These are phyloP conservation scores for Tuta absoluta DNA, from an alignment of 2,888 invertebrate genomes.

Conservation along the genomic window DNA sequence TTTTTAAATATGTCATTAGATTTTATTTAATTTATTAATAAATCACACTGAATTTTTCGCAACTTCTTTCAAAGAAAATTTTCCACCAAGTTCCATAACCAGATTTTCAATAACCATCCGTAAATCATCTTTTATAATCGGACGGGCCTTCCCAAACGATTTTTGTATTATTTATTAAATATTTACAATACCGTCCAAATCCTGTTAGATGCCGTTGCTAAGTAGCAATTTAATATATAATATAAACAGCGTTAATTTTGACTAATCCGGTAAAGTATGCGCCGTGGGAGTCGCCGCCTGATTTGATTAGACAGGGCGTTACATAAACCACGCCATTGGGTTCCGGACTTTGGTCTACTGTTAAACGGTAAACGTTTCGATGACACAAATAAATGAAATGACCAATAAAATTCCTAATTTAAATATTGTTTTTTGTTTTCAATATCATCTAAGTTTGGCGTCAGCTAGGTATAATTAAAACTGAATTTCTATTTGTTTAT, in stretches of 20 bases:
- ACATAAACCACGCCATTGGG: constrained; percentile 16
- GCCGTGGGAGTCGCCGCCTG: constrained; percentile 41
- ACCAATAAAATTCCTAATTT: too few relatives aligned
- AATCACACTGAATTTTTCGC: too few relatives aligned
- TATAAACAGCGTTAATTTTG: constrained; percentile 64
- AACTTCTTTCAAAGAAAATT: not conserved
- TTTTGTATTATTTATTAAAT: constrained; percentile 35
- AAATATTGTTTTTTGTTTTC: too few relatives aligned
- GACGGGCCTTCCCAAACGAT: constrained; percentile 18
- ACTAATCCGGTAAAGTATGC: constrained; percentile 58
- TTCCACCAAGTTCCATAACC: not conserved
- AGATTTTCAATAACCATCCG: constrained; percentile 11
- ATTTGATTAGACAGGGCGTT: not conserved
- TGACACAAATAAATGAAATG: not conserved
- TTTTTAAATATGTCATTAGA: too few relatives aligned
- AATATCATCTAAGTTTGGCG: too few relatives aligned
- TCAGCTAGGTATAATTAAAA: too few relatives aligned
- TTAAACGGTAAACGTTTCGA: not conserved
- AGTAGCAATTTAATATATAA: constrained; percentile 55
- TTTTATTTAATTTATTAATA: too few relatives aligned
- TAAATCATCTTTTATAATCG: constrained; percentile 23
- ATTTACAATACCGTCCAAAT: constrained; percentile 44
- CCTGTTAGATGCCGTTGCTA: constrained; percentile 51
- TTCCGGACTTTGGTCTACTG: not conserved
- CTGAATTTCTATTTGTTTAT: too few relatives aligned